phyloP scores from a whole-genome alignment of 2,797 vertebrate species.

The Hoplostethus mediterraneus region DNA sequence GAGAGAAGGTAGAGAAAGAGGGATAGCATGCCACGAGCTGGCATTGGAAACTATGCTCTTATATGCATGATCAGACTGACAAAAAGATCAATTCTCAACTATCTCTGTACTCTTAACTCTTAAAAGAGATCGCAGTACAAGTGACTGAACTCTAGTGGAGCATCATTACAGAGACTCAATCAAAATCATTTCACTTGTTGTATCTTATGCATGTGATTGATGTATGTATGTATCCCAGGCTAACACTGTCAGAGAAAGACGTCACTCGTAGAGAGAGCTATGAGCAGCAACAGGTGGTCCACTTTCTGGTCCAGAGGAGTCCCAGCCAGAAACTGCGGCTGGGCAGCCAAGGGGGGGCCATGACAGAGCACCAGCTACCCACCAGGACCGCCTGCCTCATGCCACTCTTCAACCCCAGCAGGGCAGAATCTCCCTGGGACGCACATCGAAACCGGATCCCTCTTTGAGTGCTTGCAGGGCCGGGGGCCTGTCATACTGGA shows the following conservation, averaged over 20 bases:
- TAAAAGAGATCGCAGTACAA: too few species aligned
- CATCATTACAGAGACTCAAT: not conserved
- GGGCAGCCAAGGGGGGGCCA: constrained; percentile 30
- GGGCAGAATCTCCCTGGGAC: not conserved
- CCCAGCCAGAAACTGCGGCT: constrained; percentile 62
- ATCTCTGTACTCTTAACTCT: not conserved
- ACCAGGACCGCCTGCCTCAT: not conserved
- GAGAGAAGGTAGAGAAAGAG: too few species aligned
- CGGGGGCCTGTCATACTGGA: not conserved
- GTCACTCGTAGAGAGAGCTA: constrained; percentile 60
- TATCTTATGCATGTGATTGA: not conserved
- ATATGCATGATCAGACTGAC: too few species aligned
- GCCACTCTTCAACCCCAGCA: constrained; percentile 11
- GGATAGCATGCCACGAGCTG: too few species aligned
- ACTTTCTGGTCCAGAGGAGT: constrained; percentile 64
- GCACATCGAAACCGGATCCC: too few species aligned
- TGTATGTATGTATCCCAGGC: constrained; percentile 45
- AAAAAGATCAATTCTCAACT: not conserved
- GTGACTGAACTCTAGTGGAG: not conserved
- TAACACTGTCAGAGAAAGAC: constrained; percentile 63
- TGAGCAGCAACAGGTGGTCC: constrained; percentile 71
- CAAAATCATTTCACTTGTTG: not conserved
- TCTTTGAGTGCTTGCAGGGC: not conserved
- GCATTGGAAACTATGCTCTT: too few species aligned
- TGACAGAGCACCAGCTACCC: constrained; percentile 55